Base-by-base conservation (phyloP, 2,797 vertebrate species). In the Gambusia yucatana region DNA sequence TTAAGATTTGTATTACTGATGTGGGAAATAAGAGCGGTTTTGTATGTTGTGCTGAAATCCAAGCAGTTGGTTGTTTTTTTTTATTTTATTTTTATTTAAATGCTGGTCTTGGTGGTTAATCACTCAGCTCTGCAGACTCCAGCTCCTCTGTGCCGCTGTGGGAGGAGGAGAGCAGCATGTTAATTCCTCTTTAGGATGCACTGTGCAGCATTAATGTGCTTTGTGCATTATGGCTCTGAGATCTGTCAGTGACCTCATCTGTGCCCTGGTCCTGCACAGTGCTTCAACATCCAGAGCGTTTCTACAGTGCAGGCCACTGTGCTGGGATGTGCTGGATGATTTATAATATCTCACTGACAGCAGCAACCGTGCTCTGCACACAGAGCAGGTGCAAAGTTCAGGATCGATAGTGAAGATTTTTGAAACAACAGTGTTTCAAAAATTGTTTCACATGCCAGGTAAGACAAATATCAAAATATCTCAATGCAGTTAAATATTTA, bases 101-200 rank as follows among this genome's bases (percentile, higher is more conserved):
- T 41, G 36, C 13, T 36, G 75, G 41, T 84, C 78, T 78, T 6
- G 79, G 73, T 20, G 17, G 30, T 76, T 77, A 84, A 80, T 76
- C 70, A 78, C 52, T 79, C 28, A 39, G 55, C 78, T 76, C 0
- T 41, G 83, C 79, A 61, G 52, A 80, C 59, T 74, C 70, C 76
- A 82, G 71, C 59, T 46, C 50, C 50, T 14, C 77, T 67, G 33
- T 39, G 44, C 4, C 69, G 75, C 67, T 46, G 3, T 65, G 63
- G 52, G 77, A 13, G 71, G 72, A 61, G 28, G 33, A 73, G 77
- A 30, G 75, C 73, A 77, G 82, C 81, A 67, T 71, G 74, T 75
- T 79, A 77, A 88, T 80, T 59, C 65, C 77, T 86, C 79, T 75
- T 84, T 73, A 83, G 73, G 77, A 77, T 86, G 82, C 82, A 77